Evolutionary conservation across 2,797 vertebrate genomes (phyloP).

Genomic region (Erithacus rubecula): DNA sequence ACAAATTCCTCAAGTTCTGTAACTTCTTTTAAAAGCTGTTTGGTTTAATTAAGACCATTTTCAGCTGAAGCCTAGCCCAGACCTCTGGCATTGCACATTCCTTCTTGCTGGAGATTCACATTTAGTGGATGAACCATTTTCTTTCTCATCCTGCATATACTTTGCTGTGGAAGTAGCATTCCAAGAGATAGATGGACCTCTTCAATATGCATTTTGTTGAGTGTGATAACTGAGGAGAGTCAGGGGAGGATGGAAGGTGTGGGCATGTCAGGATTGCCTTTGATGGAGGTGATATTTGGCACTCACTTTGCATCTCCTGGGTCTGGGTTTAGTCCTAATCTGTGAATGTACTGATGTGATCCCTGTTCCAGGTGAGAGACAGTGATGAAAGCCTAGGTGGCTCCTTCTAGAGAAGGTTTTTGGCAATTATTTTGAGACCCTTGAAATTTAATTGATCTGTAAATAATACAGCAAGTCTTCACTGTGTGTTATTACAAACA

Average conservation of each 20-base stretch:
- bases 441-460: neutral
- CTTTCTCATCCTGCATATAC: neutral
- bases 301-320: neutral
- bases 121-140: neutral
- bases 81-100: neutral
- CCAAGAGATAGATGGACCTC: neutral
- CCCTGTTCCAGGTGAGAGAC: rapidly evolving
- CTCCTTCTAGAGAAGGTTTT: neutral
- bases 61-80: neutral
- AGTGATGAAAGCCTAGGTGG: neutral
- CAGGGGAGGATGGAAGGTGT: rapidly evolving
- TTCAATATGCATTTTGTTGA: neutral
- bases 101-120: neutral
- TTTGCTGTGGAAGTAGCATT: neutral
- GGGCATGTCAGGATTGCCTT: neutral
- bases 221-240: rapidly evolving
- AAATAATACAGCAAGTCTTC: neutral
- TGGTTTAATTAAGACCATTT: neutral
- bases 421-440: neutral
- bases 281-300: neutral
- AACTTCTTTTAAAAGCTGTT: neutral
- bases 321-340: neutral
- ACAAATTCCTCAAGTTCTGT: neutral
- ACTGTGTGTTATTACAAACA: neutral
- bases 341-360: neutral